Conservation (phyloP, 1,140 invertebrate genomes). For the Drosophila mojavensis region DNA sequence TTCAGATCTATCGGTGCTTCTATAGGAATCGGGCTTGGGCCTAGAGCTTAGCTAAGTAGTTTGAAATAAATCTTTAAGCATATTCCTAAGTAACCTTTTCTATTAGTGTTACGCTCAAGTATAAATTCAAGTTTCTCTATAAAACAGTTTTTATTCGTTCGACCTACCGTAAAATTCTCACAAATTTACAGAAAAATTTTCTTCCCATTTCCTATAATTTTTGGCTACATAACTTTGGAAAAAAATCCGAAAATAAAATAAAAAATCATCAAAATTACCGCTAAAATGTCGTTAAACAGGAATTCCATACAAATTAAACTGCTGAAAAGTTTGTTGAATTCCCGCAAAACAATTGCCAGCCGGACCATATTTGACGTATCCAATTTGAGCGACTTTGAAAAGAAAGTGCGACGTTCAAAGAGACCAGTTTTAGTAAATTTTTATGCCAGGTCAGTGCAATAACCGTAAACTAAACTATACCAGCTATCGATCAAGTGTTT, state of each 20-base stretch:
- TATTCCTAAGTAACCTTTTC: neutral
- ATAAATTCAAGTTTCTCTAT: too few relatives aligned
- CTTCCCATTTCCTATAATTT: too few relatives aligned
- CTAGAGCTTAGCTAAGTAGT: neutral
- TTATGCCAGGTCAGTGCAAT: conserved; percentile 93
- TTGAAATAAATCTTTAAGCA: conserved; percentile 20
- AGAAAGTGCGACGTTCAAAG: conserved; percentile 93
- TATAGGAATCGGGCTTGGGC: conserved; percentile 40
- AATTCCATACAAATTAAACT: neutral
- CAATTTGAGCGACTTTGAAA: conserved; percentile 94
- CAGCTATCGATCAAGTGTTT: neutral
- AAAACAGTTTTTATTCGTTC: too few relatives aligned
- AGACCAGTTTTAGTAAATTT: conserved; percentile 96
- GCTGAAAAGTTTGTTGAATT: neutral
- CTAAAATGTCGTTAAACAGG: conserved; percentile 13
- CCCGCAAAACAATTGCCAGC: neutral
- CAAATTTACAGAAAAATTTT: too few relatives aligned
- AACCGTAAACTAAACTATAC: neutral
- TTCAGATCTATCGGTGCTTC: conserved; percentile 58
- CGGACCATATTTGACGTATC: conserved; percentile 92
- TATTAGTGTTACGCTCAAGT: too few relatives aligned
- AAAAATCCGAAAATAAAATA: neutral
- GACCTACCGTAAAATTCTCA: too few relatives aligned
- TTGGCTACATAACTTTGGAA: too few relatives aligned
- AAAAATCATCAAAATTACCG: neutral